Conservation (phyloP, 2,797 vertebrate genomes). For the Sebastes matsubarae region DNA sequence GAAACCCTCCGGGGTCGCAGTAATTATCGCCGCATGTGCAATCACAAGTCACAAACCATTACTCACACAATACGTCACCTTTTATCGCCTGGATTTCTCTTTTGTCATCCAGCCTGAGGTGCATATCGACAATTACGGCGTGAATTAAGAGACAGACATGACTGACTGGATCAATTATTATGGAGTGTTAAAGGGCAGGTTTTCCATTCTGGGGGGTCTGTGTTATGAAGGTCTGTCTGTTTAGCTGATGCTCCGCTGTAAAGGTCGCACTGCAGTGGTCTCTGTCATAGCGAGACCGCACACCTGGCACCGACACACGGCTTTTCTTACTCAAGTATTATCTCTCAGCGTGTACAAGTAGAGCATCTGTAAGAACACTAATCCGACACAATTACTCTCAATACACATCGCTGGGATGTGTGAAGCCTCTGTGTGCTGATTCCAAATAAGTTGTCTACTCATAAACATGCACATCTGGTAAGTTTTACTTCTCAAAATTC, state of each 20-base stretch:
- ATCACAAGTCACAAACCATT: conserved; percentile 63
- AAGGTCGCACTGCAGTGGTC: conserved; percentile 56
- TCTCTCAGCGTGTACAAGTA: conserved; percentile 29
- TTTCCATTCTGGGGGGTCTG: conserved; percentile 46
- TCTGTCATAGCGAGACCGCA: conserved; percentile 11
- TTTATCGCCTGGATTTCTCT: conserved; percentile 16
- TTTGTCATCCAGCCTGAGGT: conserved; percentile 6
- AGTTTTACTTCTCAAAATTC: conserved; percentile 5
- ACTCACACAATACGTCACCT: conserved; percentile 41
- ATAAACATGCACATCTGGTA: background rate
- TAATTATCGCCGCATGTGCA: conserved; percentile 73
- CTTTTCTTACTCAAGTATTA: conserved; percentile 31
- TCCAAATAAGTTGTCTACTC: conserved; percentile 13
- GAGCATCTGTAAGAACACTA: conserved; percentile 37
- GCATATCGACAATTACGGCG: conserved; percentile 37
- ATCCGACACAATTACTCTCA: conserved; percentile 44
- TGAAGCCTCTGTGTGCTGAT: conserved; percentile 17
- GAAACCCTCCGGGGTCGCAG: conserved; percentile 44
- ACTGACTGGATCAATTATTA: conserved; percentile 65
- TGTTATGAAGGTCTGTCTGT: conserved; percentile 47
- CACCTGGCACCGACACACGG: conserved; percentile 34
- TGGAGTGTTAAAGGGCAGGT: conserved; percentile 72
- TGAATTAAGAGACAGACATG: conserved; percentile 54
- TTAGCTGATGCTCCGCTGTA: conserved; percentile 24
- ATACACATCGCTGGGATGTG: conserved; percentile 14